Evolutionary conservation across 2,113 vertebrate species (phyloP), one percentile per base, ranked within the genome.

Genomic region (Crotalus viridis): DNA sequence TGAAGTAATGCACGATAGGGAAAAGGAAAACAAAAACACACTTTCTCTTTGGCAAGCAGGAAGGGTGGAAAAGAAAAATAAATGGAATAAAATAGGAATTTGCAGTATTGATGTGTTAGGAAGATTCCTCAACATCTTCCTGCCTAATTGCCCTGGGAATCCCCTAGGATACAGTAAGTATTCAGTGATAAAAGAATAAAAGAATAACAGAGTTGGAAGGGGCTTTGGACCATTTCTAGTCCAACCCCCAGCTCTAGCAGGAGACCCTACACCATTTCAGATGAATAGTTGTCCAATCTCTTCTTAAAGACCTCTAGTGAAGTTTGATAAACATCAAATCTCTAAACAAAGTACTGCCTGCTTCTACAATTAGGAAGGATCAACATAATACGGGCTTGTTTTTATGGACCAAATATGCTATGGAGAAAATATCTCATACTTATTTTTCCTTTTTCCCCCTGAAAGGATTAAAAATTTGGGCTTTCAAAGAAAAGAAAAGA

Each of bases 401-500:
- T 90, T 94, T 55, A 8, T 3, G 8, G 13, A 74, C 2, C 24
- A 91, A 93, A 26, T 7, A 46, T 91, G 91, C n/a, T 51, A 91
- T 51, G 48, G 48, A 51, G 39, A 5, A 91, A 95, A 94, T 21
- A 61, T 28, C 0, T 91, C 28, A 15, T 64, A 91, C 92, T 92
- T 57, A 51, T 28, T 90, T 87, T 89, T 52, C 24, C 61, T 87
- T 85, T 43, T 7, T 2, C 69, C 33, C 69, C n/a, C 15, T 0
- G 2, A 61, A 89, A 89, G 87, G 55, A 74, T 89, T 93, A 91
- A 91, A 74, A 87, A 69, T 90, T 24, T 39, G 7, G 26, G n/a
- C 26, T 81, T 94, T 93, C n/a, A 6, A 86, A 33, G 92, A 91
- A 59, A 94, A 89, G 48, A 51, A 51, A 51, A 51, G 48, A 51